These are phyloP conservation scores for Sesia apiformis DNA, from an alignment of 2,888 invertebrate species.

Conservation along the genomic window DNA sequence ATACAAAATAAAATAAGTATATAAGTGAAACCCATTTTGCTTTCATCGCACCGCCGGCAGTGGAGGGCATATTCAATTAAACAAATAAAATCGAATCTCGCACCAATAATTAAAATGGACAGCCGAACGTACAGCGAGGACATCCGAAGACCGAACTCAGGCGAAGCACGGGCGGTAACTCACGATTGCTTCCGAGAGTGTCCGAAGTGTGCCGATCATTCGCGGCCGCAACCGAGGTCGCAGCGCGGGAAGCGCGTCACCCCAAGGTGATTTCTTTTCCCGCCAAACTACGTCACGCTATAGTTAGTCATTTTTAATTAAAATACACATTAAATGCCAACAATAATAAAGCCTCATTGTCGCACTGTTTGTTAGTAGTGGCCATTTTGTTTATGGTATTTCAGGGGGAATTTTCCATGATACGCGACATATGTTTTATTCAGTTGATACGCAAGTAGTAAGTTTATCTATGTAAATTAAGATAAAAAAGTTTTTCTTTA, in stretches of 20 bases:
- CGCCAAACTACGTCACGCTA: constrained; percentile 54
- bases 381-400: neutral
- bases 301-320: constrained; percentile 37
- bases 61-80: constrained; percentile 1
- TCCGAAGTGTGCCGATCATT: constrained; percentile 30
- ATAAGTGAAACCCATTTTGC: constrained; percentile 11
- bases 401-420: no score
- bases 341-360: constrained; percentile 9
- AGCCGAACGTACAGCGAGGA: constrained; percentile 26
- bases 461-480: no score
- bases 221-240: constrained; percentile 68
- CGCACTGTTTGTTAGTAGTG: neutral
- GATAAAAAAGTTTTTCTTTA: no score
- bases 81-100: constrained; percentile 29
- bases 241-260: constrained; percentile 60
- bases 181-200: constrained; percentile 12
- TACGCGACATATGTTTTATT: no score
- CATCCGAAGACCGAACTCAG: constrained; percentile 27
- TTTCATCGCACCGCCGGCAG: constrained; percentile 14
- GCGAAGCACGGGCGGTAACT: constrained; percentile 17
- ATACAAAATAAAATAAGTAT: neutral
- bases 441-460: no score
- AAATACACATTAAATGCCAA: constrained; percentile 15
- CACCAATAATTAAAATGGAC: constrained; percentile 33
- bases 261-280: constrained; percentile 63